Evolutionary conservation across 2,113 vertebrate species (phyloP), one percentile per base, ranked within the genome.

Genomic region (Nestor notabilis): DNA sequence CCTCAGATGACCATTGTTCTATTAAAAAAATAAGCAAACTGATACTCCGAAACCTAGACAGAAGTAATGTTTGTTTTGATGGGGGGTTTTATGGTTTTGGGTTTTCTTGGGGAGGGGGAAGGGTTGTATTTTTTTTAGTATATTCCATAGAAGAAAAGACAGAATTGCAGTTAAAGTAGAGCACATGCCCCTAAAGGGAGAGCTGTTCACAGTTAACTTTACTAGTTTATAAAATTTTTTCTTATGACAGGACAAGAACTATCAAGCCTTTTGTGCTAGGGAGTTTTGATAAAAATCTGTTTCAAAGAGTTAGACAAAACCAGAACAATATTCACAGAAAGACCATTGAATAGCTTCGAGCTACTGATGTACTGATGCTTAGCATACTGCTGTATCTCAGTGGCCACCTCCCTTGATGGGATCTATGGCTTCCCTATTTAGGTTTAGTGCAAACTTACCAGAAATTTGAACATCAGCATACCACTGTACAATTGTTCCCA

Each of bases 341-440:
- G n/a, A 66, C 2, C 13, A 33, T 5, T 55, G 24, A 44, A 52
- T 31, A 66, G 10, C 24, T 74, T 20, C 65, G 35, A 87, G 17
- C 9, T 63, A 25, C 46, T 63, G 28, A 28, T 0, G 3, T 24
- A 21, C n/a, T n/a, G 33, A 58, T 3, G 11, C 24, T 31, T 58
- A 64, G 44, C 20, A 49, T 13, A n/a, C 25, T 68, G 11, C 43
- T 69, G 29, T 5, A 16, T 68, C 64, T 49, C 63, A 76, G 43
- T 5, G 7, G 25, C 25, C 2, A 0, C 19, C 50, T 70, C 5
- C 9, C 14, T 87, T 15, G 10, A 1, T 2, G 12, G 44, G 21
- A 70, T 61, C 61, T 46, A 2, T 37, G 43, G 21, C n/a, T 85
- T 79, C 79, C 44, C 39, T 83, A 17, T 10, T 71, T 8, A 69